Evolutionary conservation across 2,113 vertebrate genomes (phyloP).

Genomic region (Hiodon tergisus): DNA sequence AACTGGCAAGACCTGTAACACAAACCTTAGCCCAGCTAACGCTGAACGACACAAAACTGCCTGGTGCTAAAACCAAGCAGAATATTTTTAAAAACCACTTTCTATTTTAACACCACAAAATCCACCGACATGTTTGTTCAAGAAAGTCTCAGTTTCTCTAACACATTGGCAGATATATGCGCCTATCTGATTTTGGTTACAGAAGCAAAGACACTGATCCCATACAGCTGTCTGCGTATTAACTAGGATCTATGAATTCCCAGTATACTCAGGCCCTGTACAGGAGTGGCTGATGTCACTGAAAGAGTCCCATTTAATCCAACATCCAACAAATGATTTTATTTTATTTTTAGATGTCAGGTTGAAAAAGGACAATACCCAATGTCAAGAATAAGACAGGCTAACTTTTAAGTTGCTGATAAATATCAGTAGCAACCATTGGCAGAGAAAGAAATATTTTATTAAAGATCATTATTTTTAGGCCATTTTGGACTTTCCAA

Average conservation of each 20-base stretch:
- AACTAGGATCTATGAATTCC: slow-evolving; percentile 57
- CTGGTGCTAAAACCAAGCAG: slow-evolving; percentile 14
- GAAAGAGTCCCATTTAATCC: slow-evolving; percentile 44
- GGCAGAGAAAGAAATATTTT: too few relatives aligned
- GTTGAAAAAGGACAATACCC: not conserved
- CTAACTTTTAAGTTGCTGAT: not conserved
- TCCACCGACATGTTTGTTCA: slow-evolving; percentile 43
- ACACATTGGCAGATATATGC: slow-evolving; percentile 41
- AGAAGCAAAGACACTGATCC: slow-evolving; percentile 55
- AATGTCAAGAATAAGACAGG: not conserved
- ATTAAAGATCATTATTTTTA: too few relatives aligned
- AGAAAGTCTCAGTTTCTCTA: slow-evolving; percentile 41
- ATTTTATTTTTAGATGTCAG: not conserved
- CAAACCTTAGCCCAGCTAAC: slow-evolving; percentile 12
- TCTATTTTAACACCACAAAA: slow-evolving; percentile 38
- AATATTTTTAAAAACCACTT: slow-evolving; percentile 41
- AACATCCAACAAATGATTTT: not conserved
- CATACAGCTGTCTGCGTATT: slow-evolving; percentile 61
- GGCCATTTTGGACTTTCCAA: too few relatives aligned
- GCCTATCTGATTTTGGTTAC: slow-evolving; percentile 24
- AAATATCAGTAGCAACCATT: too few relatives aligned
- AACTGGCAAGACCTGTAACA: too few relatives aligned
- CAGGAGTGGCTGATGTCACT: slow-evolving; percentile 45
- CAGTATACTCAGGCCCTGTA: slow-evolving; percentile 36
- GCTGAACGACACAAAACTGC: slow-evolving; percentile 26